phyloP scores from a whole-genome alignment of 2,113 vertebrate genomes.

The Electrona antarctica region DNA sequence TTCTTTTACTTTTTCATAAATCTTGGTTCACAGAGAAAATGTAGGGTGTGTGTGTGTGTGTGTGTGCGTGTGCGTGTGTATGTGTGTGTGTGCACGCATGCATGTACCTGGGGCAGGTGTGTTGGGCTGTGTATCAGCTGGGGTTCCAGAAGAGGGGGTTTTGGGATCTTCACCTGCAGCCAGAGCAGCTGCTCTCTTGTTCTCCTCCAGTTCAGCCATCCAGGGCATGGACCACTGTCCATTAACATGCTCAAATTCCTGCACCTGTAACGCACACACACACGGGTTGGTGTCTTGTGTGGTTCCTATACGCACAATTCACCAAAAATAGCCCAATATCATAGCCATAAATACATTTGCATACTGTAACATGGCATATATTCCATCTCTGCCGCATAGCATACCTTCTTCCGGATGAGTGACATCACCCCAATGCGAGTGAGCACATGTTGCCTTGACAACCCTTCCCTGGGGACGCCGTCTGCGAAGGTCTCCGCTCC shows the following conservation, averaged over 20 bases:
- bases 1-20: too few relatives aligned
- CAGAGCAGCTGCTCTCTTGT: constrained; percentile 87
- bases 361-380: too few relatives aligned
- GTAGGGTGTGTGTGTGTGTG: too few relatives aligned
- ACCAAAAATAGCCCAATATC: too few relatives aligned
- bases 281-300: background rate
- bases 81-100: background rate
- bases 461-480: constrained; percentile 94
- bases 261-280: constrained; percentile 82
- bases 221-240: constrained; percentile 99
- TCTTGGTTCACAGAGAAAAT: too few relatives aligned
- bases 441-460: constrained; percentile 95
- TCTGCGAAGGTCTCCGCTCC: constrained; percentile 98
- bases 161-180: constrained; percentile 82
- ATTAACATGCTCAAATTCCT: constrained; percentile 98
- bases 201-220: constrained; percentile 94
- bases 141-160: constrained; percentile 90
- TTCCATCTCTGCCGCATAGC: background rate
- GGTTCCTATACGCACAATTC: too few relatives aligned
- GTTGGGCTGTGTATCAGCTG: constrained; percentile 95
- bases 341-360: too few relatives aligned
- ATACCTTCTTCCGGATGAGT: constrained; percentile 96
- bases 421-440: constrained; percentile 99
- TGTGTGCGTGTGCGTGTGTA: background rate
- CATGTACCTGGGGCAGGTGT: constrained; percentile 88